Evolutionary conservation across 1,140 invertebrate genomes (phyloP).

Genomic region (Drosophila teissieri): DNA sequence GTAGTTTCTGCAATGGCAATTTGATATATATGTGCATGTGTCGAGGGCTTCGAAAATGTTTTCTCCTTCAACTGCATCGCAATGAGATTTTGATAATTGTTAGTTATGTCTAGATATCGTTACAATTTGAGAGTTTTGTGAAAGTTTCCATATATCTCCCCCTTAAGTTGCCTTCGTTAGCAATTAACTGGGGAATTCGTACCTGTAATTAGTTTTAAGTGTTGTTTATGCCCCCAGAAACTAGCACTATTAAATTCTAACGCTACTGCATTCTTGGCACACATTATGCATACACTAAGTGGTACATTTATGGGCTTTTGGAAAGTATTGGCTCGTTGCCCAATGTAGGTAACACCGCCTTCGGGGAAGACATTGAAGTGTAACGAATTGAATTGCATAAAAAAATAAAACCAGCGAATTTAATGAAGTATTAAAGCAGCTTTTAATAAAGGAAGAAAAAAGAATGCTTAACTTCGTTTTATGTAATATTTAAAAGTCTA

Average conservation of each 20-base stretch:
- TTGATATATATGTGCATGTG: slow-evolving; percentile 34
- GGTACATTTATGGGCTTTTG: slow-evolving; percentile 50
- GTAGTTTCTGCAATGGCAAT: neutral
- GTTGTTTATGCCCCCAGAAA: slow-evolving; percentile 38
- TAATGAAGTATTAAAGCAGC: too few species aligned
- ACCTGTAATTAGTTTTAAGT: slow-evolving; percentile 55
- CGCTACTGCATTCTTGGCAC: slow-evolving; percentile 1
- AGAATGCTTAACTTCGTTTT: too few species aligned
- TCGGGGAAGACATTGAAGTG: too few species aligned
- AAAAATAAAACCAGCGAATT: neutral
- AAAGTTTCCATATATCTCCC: slow-evolving; percentile 20
- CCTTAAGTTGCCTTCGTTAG: slow-evolving; percentile 25
- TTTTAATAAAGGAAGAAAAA: too few species aligned
- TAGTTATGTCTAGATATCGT: slow-evolving; percentile 30
- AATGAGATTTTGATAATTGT: slow-evolving; percentile 53
- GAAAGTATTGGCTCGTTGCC: slow-evolving; percentile 28
- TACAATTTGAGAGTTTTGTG: slow-evolving; percentile 1
- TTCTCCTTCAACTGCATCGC: slow-evolving; percentile 24
- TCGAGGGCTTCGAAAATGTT: slow-evolving; percentile 43
- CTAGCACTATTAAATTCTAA: slow-evolving; percentile 25
- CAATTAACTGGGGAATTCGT: slow-evolving; percentile 21
- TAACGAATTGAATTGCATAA: neutral
- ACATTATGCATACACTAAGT: slow-evolving; percentile 40
- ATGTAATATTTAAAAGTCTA: neutral
- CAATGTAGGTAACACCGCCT: neutral